Base-by-base conservation (phyloP, 2,888 invertebrate genomes). In the Emmelina monodactyla region DNA sequence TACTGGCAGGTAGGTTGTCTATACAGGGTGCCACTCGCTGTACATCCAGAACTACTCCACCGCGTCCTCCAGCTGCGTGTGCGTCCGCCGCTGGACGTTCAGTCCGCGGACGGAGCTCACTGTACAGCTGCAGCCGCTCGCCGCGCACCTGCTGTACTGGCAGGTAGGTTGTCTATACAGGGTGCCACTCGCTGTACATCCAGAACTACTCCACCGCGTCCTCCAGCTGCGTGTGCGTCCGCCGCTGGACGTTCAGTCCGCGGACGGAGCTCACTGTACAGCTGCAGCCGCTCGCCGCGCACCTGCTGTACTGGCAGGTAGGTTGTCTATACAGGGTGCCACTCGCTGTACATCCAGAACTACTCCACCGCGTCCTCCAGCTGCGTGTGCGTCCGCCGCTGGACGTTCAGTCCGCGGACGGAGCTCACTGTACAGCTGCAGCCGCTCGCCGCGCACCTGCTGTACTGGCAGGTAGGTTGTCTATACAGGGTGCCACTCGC, bases 171-270 rank as follows among this genome's bases (percentile, higher is more conserved):
- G n/a, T n/a, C n/a, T n/a, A n/a, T n/a, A n/a, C n/a, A n/a, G n/a
- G n/a, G n/a, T n/a, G n/a, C n/a, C n/a, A n/a, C n/a, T n/a, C n/a
- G n/a, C n/a, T n/a, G n/a, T n/a, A n/a, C n/a, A n/a, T n/a, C 51
- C 97, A 98, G 79, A 99, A 99, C 79, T 99, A 98, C 65, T 95
- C 95, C 45, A 98, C 98, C 9, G 97, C 98, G 22, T 94, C 95
- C 22, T 92, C 94, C 47, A 95, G 95, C 32, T 99, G 98, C 62
- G 83, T 99, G 31, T 86, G 91, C 40, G 82, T 99, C 31, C 84
- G 92, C 41, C 89, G 91, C 66, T 95, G 94, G 94, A 69, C 94
- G 40, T 95, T 95, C 78, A 76, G 83, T 41, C 86, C 87, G 44
- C 86, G 87, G 55, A 68, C 89, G 6, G 85, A 87, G 48, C 47